These are phyloP conservation scores for Drosophila antonietae DNA, from an alignment of 2,888 invertebrate genomes.

Conservation along the genomic window DNA sequence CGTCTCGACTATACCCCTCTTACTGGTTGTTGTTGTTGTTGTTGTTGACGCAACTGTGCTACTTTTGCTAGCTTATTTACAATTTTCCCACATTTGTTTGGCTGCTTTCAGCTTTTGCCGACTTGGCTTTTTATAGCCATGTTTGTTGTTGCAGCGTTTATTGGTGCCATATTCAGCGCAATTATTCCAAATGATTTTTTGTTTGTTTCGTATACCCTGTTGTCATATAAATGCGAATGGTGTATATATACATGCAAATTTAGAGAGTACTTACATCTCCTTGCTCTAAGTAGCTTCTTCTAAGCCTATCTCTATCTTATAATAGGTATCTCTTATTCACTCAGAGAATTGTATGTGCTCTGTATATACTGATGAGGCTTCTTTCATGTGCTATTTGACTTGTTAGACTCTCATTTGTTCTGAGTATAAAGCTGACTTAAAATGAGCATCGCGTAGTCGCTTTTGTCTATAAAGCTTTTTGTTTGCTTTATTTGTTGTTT, in stretches of 20 bases:
- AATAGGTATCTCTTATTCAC: background rate
- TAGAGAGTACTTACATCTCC: background rate
- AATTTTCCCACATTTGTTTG: conserved; percentile 63
- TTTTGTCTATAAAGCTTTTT: background rate
- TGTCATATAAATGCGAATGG: background rate
- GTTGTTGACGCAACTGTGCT: conserved; percentile 48
- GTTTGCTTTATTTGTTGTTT: conserved; percentile 8
- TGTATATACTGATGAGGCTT: background rate
- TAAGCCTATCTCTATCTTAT: background rate
- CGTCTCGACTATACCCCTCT: too few relatives aligned
- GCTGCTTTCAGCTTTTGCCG: conserved; percentile 45
- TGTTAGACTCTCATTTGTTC: background rate
- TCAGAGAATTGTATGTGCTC: background rate
- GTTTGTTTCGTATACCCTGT: background rate
- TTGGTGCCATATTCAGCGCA: conserved; percentile 57
- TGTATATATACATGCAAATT: background rate
- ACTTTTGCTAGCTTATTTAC: conserved; percentile 61
- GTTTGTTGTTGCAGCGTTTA: conserved; percentile 48
- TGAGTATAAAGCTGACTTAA: background rate
- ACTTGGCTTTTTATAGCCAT: conserved; percentile 35
- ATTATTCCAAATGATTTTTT: conserved; percentile 34
- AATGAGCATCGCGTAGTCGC: conserved; percentile 1
- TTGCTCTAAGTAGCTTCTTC: background rate
- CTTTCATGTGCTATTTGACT: background rate
- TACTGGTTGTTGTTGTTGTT: conserved; percentile 17